Evolutionary conservation across 2,797 vertebrate genomes (phyloP), one percentile per base, ranked within the genome.

Genomic region (Chloroceryle inda): DNA sequence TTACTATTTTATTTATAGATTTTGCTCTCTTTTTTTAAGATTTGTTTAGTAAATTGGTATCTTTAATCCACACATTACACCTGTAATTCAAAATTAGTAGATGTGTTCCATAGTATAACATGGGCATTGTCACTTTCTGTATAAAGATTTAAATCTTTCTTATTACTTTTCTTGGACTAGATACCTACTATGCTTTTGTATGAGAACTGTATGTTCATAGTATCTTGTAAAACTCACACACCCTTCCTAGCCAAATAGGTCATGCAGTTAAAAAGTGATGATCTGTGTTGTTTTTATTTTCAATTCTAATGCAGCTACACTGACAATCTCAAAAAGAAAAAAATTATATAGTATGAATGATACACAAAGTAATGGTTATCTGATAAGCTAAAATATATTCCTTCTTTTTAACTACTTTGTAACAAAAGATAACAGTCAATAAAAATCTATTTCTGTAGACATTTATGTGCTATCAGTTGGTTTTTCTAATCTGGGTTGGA

Each of bases 1-100:
- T 97, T 96, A 97, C 94, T 97, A 96, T 94, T 98, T 98, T 98
- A 98, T 98, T 98, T 98, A 98, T 98, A 98, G 98, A 98, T 92
- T 96, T 94, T 89, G 88, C 95, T 97, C 97, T 96, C 68, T 90
- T 95, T 95, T 94, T 63, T 61, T 52, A 92, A 94, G 64, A 85
- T 91, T 96, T 97, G 98, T 98, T 97, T 98, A 98, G 96, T 97
- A 97, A 97, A 74, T 97, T 80, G 97, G n/a, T 94, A 97, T 90
- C 90, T 97, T 96, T 98, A 98, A 97, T 89, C 94, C 92, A 86
- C 92, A 92, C 97, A 81, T 97, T 97, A 96, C 93, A 95, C 93
- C 88, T 97, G 85, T 97, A 97, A 97, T 94, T 97, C 96, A 95
- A 67, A 94, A 96, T 74, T 97, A 97, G 96, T 96, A 96, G 89